phyloP scores from a whole-genome alignment of 2,797 vertebrate genomes.

The Sebastes trivittatus region DNA sequence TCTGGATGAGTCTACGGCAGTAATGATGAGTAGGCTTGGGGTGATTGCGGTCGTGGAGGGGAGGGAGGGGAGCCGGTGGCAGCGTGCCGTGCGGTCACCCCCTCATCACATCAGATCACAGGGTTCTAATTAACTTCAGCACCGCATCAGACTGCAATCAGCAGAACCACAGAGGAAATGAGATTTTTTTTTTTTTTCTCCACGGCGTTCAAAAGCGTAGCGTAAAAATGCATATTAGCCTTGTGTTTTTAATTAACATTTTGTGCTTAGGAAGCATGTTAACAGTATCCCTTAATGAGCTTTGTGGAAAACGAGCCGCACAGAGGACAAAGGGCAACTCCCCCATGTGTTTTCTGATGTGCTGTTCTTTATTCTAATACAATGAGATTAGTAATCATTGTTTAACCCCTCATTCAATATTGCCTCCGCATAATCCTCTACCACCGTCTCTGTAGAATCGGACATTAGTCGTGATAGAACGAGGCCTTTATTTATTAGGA shows the following conservation, averaged over 20 bases:
- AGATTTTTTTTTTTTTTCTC: slow-evolving; percentile 49
- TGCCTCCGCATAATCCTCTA: slow-evolving; percentile 33
- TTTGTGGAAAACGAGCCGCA: slow-evolving; percentile 68
- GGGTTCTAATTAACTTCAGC: slow-evolving; percentile 79
- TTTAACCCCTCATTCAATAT: slow-evolving; percentile 64
- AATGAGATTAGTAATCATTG: slow-evolving; percentile 67
- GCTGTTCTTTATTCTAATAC: slow-evolving; percentile 66
- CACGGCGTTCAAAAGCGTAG: slow-evolving; percentile 53
- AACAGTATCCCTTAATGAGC: slow-evolving; percentile 77
- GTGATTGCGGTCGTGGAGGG: slow-evolving; percentile 44
- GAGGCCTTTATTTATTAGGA: slow-evolving; percentile 34
- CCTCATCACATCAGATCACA: slow-evolving; percentile 75
- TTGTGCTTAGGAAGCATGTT: slow-evolving; percentile 82
- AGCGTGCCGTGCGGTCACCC: slow-evolving; percentile 51
- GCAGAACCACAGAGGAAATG: slow-evolving; percentile 75
- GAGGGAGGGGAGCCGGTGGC: slow-evolving; percentile 23
- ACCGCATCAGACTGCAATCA: slow-evolving; percentile 75
- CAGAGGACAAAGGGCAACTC: slow-evolving; percentile 71
- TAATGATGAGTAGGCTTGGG: slow-evolving; percentile 41
- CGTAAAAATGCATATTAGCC: slow-evolving; percentile 79
- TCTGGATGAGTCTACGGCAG: slow-evolving; percentile 28
- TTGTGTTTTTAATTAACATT: slow-evolving; percentile 80
- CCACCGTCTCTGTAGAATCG: slow-evolving; percentile 17
- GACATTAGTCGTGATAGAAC: slow-evolving; percentile 38
- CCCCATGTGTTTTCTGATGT: slow-evolving; percentile 65